Base-by-base conservation (phyloP, 1,140 invertebrate species). In the Onthophagus taurus region DNA sequence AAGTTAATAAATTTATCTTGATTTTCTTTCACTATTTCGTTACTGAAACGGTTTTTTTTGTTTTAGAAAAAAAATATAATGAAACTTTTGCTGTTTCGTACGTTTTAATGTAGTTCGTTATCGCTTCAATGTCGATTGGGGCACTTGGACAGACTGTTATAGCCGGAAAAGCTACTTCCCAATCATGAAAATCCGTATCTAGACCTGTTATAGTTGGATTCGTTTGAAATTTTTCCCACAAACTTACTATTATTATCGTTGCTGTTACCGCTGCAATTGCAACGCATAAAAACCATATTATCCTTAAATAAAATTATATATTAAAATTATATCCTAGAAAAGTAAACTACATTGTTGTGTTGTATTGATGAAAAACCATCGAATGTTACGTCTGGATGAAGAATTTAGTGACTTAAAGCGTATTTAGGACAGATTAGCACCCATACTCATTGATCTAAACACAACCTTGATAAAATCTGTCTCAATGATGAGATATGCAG, bases 161-260 rank as follows among this genome's bases (percentile, higher is more conserved):
- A 0, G 78, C 76, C 4, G 81, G 81, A 59, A 82, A 83, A 1
- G 77, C 70, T 0, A 83, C 76, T 51, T 82, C 76, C 74, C 80
- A 81, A 49, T 78, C 81, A 54, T 83, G 80, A 55, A 81, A 82
- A 59, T 82, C 80, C 2, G 80, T 80, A 56, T 80, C 77, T 38
- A 80, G 64, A 43, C 77, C 81, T 13, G 80, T 85, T n/a, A 85
- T 81, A 0, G 81, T 85, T 2, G 83, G 82, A 64, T 81, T 81
- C 0, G 79, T 84, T 68, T 83, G 79, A 63, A 85, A 86, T 57
- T 83, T 85, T 49, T 80, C 73, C 79, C 80, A 82, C 14, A 85
- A 67, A 48, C 75, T 82, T 13, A 78, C 70, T 36, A 85, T 85
- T 42, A 82, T 82, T 17, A 80, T 74, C 30, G 76, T 67, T 0